Evolutionary conservation across 1,140 invertebrate genomes (phyloP).

Genomic region (Aradophagus sp.): DNA sequence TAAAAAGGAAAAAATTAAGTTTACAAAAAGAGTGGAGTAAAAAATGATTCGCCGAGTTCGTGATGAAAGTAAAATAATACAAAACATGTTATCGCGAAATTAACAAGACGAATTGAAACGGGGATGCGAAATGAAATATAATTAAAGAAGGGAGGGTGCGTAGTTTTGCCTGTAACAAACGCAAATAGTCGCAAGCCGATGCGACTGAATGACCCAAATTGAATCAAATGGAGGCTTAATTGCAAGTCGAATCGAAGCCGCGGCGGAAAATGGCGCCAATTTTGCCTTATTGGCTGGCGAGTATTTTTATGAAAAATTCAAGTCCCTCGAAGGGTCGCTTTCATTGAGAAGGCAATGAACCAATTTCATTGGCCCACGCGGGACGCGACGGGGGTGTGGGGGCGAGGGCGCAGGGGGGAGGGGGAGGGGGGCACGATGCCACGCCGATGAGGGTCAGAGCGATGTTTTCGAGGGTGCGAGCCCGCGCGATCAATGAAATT

Average conservation of each 20-base stretch:
- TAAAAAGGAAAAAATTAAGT: too few species aligned
- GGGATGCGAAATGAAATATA: constrained; percentile 1
- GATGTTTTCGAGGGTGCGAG: constrained; percentile 55
- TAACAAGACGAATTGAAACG: too few species aligned
- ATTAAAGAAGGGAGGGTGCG: too few species aligned
- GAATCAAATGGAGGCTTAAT: constrained; percentile 48
- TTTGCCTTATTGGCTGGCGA: constrained; percentile 47
- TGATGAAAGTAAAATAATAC: too few species aligned
- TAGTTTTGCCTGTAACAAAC: constrained; percentile 9
- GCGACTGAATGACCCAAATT: constrained; percentile 54
- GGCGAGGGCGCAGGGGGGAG: too few species aligned
- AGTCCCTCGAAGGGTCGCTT: constrained; percentile 48
- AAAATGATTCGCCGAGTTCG: too few species aligned
- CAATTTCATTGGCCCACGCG: constrained; percentile 54
- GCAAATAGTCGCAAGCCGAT: constrained; percentile 23
- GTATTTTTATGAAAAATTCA: constrained; percentile 56
- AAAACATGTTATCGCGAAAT: too few species aligned
- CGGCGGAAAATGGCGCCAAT: constrained; percentile 42
- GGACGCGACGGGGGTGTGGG: too few species aligned
- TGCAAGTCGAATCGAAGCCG: constrained; percentile 39
- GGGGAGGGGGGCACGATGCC: constrained; percentile 38
- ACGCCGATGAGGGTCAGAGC: constrained; percentile 50
- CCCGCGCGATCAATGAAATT: constrained; percentile 55
- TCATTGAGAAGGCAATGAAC: constrained; percentile 56
- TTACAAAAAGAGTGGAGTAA: too few species aligned